phyloP scores from a whole-genome alignment of 37 sponge, comb jelly and placozoan species.

The Spongilla lacustris region DNA sequence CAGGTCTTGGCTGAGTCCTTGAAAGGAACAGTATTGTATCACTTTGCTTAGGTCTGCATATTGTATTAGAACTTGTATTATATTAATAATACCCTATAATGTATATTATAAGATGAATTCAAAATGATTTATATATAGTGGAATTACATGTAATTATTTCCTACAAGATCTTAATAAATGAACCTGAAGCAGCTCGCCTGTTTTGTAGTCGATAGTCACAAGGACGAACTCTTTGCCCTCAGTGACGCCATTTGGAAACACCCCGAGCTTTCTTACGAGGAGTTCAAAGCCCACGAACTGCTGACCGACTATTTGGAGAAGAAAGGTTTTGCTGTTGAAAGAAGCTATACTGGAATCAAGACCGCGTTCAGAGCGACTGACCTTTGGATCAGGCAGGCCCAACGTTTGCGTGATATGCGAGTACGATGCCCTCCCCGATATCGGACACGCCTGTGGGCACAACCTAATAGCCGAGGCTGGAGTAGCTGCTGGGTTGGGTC shows the following conservation, averaged over 20 bases:
- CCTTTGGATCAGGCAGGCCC: constrained; percentile 54
- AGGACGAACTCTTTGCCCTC: constrained; percentile 17
- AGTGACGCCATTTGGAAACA: constrained; percentile 78
- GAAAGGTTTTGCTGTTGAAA: constrained; percentile 64
- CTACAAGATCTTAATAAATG: too few species aligned
- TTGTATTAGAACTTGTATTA: too few species aligned
- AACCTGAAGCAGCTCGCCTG: neutral
- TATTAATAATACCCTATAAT: too few species aligned
- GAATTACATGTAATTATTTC: too few species aligned
- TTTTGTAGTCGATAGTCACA: neutral
- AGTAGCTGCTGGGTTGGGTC: constrained; percentile 78
- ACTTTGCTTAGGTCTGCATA: too few species aligned
- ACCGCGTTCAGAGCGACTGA: constrained; percentile 85
- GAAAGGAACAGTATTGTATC: too few species aligned
- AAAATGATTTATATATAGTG: too few species aligned
- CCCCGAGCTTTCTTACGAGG: constrained; percentile 67
- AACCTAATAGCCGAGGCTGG: constrained; percentile 88
- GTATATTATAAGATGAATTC: too few species aligned
- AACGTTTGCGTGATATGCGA: constrained; percentile 82
- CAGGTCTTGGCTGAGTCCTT: too few species aligned
- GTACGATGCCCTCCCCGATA: constrained; percentile 87
- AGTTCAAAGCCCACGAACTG: constrained; percentile 40
- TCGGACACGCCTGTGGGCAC: constrained; percentile 92
- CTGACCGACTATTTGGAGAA: constrained; percentile 51
- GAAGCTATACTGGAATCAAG: constrained; percentile 30